phyloP scores from a whole-genome alignment of 1,140 invertebrate genomes.

The Matsumurasca onukii region DNA sequence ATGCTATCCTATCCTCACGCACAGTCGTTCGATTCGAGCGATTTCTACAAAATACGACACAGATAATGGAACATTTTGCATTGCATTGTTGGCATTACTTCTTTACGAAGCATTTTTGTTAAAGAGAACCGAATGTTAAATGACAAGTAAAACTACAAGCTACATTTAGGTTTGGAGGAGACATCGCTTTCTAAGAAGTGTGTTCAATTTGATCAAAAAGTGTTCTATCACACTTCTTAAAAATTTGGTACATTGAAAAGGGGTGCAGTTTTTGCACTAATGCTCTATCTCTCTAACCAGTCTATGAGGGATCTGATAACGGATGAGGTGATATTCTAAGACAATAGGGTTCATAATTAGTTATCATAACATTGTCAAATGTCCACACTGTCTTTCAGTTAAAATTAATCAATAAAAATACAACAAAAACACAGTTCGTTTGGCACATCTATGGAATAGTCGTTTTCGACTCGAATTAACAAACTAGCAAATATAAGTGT shows the following conservation, averaged over 20 bases:
- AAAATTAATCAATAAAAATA: not conserved
- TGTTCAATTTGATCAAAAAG: not conserved
- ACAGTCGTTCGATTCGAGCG: constrained; percentile 6
- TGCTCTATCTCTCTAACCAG: not conserved
- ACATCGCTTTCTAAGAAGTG: not conserved
- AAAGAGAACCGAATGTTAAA: not conserved
- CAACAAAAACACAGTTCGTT: not conserved
- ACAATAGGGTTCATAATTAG: not conserved
- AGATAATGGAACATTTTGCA: not conserved
- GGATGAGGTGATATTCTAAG: not conserved
- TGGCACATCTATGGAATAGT: constrained; percentile 9
- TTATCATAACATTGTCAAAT: not conserved
- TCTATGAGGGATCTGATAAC: not conserved
- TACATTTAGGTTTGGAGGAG: not conserved
- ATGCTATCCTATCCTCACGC: not conserved
- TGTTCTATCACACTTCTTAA: not conserved
- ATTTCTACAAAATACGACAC: not conserved
- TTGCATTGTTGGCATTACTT: constrained; percentile 22
- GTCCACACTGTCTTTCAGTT: not conserved
- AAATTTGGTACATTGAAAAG: constrained; percentile 1
- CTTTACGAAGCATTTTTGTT: constrained; percentile 1
- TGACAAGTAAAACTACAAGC: not conserved
- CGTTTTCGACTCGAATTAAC: constrained; percentile 7
- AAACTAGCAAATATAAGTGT: not conserved
- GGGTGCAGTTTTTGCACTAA: too few species aligned